Evolutionary conservation across 1,140 invertebrate genomes (phyloP).

Genomic region (Anastatus disparis): DNA sequence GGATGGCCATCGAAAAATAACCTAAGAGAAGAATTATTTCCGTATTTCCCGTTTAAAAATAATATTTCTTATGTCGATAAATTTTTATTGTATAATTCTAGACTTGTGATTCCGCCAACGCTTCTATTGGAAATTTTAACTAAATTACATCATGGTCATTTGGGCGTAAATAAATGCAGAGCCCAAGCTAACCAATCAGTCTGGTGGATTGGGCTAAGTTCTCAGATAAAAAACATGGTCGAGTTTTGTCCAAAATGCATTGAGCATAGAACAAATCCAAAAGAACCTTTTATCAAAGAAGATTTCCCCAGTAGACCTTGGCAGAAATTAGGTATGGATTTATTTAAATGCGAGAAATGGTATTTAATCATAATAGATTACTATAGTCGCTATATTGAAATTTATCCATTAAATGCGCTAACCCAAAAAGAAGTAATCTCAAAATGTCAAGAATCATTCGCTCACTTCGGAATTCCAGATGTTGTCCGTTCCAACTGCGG

Average conservation of each 20-base stretch:
- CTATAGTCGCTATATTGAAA: conserved; percentile 37
- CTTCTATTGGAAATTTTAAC: no score
- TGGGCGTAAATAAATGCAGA: conserved; percentile 47
- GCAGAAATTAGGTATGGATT: conserved; percentile 54
- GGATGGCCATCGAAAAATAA: neutral
- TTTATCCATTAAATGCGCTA: neutral
- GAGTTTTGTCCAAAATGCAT: conserved; percentile 60
- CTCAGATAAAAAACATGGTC: conserved; percentile 46
- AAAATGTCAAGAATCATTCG: no score
- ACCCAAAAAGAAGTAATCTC: no score
- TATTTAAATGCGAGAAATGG: conserved; percentile 47
- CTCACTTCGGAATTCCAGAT: no score
- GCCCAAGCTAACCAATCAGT: conserved; percentile 39
- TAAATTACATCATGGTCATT: no score
- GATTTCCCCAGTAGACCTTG: conserved; percentile 52
- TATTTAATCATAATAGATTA: conserved; percentile 37
- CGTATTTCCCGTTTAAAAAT: no score
- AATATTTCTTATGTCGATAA: no score
- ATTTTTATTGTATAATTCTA: no score
- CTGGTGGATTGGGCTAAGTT: conserved; percentile 44
- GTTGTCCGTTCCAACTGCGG: no score
- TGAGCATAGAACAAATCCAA: neutral
- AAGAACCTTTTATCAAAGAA: conserved; percentile 39
- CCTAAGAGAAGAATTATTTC: no score
- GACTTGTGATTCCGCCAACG: no score